Percentiles rank a stretch among this genome's conserved stretches.
These are phyloP conservation scores for Xylota sylvarum DNA, from an alignment of 2,888 invertebrate genomes.

Conservation along the genomic window DNA sequence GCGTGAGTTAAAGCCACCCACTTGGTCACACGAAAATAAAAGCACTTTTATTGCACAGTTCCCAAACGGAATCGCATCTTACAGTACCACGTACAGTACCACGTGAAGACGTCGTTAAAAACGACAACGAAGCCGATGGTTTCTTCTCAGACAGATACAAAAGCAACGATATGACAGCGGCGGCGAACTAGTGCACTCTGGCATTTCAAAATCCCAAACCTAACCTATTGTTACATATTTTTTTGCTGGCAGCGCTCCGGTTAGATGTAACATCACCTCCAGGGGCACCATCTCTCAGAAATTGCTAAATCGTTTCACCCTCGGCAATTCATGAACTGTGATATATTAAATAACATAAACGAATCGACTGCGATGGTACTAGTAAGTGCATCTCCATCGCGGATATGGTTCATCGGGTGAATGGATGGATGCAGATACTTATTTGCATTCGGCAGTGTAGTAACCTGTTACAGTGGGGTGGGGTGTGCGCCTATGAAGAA, in stretches of 20 bases:
- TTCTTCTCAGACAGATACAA: slow-evolving; percentile 41
- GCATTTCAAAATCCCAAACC: slow-evolving; percentile 67
- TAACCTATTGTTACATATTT: slow-evolving; percentile 74
- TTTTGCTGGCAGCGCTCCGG: slow-evolving; percentile 35
- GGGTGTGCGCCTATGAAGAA: slow-evolving; percentile 41
- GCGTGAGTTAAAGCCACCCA: slow-evolving; percentile 65
- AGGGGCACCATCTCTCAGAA: slow-evolving; percentile 42
- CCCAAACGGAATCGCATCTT: slow-evolving; percentile 49
- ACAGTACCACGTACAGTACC: slow-evolving; percentile 19
- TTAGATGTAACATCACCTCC: slow-evolving; percentile 47
- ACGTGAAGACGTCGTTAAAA: slow-evolving; percentile 26
- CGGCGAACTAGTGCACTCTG: slow-evolving; percentile 63
- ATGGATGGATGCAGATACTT: slow-evolving; percentile 20
- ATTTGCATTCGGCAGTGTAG: slow-evolving; percentile 64
- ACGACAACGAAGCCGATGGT: slow-evolving; percentile 29
- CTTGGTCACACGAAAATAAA: slow-evolving; percentile 51
- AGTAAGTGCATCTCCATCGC: slow-evolving; percentile 60
- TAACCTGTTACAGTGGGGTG: slow-evolving; percentile 47
- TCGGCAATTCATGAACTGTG: slow-evolving; percentile 75
- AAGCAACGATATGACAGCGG: slow-evolving; percentile 62
- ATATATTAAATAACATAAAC: slow-evolving; percentile 74
- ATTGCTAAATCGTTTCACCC: slow-evolving; percentile 71
- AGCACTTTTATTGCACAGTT: slow-evolving; percentile 65
- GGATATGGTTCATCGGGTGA: slow-evolving; percentile 72
- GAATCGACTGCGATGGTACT: slow-evolving; percentile 36